A percentile compares a stretch with the other conserved stretches of the same genome.
Evolutionary conservation across 2,113 vertebrate genomes (phyloP).

Genomic region (Hiodon alosoides): DNA sequence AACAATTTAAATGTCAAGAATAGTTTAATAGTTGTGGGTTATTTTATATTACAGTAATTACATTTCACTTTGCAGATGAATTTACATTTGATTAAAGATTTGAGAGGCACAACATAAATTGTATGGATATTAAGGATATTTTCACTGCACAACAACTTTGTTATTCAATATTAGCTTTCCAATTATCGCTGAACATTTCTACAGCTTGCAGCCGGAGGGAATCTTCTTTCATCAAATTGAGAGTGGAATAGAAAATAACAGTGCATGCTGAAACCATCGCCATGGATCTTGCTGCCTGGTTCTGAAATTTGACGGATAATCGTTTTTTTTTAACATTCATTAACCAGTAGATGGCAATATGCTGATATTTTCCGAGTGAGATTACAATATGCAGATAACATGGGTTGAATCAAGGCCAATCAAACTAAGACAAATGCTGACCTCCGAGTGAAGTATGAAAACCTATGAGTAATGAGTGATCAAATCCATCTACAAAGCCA

Average conservation of each 20-base stretch:
- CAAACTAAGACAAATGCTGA: not conserved
- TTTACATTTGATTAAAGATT: not conserved
- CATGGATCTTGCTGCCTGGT: not conserved
- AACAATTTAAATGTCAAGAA: too few species aligned
- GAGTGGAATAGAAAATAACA: not conserved
- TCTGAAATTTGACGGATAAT: not conserved
- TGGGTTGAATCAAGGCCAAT: too few species aligned
- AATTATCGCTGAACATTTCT: not conserved
- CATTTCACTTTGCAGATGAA: too few species aligned
- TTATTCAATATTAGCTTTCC: not conserved
- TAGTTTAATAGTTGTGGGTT: too few species aligned
- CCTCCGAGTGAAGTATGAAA: not conserved
- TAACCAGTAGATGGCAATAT: slow-evolving; percentile 3
- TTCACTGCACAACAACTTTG: not conserved
- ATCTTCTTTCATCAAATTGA: not conserved
- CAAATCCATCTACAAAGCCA: too few species aligned
- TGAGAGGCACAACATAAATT: not conserved
- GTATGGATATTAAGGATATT: not conserved
- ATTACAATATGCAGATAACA: too few species aligned
- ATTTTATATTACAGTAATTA: too few species aligned
- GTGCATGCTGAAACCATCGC: not conserved
- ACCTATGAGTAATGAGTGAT: too few species aligned
- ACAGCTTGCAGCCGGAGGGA: not conserved
- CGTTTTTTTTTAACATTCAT: not conserved
- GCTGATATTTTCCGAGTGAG: too few species aligned